phyloP scores from a whole-genome alignment of 2,888 invertebrate genomes.

The Drosophila mayaguana region DNA sequence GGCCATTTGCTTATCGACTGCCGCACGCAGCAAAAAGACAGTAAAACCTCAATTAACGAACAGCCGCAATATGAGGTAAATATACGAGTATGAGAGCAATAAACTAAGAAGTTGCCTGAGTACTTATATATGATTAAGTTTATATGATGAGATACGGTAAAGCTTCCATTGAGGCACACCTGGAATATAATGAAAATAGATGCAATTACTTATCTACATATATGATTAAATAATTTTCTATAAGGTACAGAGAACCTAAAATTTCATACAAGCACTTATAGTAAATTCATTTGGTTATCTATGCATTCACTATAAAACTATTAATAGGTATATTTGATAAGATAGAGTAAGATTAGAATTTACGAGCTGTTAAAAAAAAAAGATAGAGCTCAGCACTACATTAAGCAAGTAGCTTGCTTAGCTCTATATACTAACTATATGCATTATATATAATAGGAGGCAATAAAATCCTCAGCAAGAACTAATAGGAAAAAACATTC shows the following conservation, averaged over 20 bases:
- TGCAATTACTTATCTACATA: background rate
- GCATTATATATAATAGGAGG: background rate
- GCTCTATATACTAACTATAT: too few relatives aligned
- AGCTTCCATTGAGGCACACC: background rate
- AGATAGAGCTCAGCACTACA: background rate
- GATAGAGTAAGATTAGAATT: background rate
- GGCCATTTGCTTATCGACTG: slow-evolving; percentile 50
- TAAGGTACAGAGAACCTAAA: background rate
- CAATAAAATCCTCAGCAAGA: background rate
- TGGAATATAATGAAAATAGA: background rate
- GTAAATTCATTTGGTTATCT: background rate
- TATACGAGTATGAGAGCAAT: background rate
- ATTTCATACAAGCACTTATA: background rate
- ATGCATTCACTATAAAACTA: background rate
- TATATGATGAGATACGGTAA: background rate
- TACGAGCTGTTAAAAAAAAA: background rate
- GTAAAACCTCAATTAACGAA: slow-evolving; percentile 11
- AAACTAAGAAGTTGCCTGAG: background rate
- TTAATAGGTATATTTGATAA: background rate
- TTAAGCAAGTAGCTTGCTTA: too few relatives aligned
- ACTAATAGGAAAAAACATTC: background rate
- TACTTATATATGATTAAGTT: background rate
- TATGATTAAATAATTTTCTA: background rate
- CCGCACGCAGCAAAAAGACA: slow-evolving; percentile 14
- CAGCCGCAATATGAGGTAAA: background rate